Percentiles rank a stretch among this genome's conserved stretches.
These are phyloP conservation scores for Listronotus bonariensis DNA, from an alignment of 1,140 invertebrate genomes.

Conservation along the genomic window DNA sequence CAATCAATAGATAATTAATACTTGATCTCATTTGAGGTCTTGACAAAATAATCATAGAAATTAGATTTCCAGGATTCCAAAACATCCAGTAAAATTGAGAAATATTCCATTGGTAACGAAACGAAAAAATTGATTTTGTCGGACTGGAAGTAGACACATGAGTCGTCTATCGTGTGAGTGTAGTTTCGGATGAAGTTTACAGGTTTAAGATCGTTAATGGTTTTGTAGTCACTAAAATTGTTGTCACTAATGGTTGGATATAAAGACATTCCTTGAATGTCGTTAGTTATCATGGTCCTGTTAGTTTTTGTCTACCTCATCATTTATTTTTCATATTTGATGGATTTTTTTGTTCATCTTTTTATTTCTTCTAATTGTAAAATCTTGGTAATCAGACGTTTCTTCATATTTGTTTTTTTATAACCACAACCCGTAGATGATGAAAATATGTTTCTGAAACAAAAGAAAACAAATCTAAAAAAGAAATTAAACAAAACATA, in stretches of 20 bases:
- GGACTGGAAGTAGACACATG: constrained; percentile 35
- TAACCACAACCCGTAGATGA: no score
- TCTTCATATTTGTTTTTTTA: no score
- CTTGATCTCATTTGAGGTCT: constrained; percentile 92
- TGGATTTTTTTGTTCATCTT: no score
- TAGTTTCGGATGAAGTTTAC: not conserved
- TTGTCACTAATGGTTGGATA: not conserved
- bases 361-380: no score
- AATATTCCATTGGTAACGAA: constrained; percentile 85
- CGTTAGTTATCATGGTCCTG: constrained; percentile 15
- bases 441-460: no score
- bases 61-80: constrained; percentile 89
- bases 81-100: constrained; percentile 77
- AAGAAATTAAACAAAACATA: no score
- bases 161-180: constrained; percentile 14
- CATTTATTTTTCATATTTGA: not conserved
- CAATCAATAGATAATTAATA: constrained; percentile 90
- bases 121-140: constrained; percentile 51
- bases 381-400: no score
- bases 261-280: constrained; percentile 6
- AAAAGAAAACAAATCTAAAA: no score
- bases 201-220: constrained; percentile 2
- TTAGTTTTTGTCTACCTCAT: constrained; percentile 9
- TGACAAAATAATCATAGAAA: constrained; percentile 88
- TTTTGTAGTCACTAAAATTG: constrained; percentile 3